Conservation (phyloP, 2,888 invertebrate species). For the Caenorhabditis panamensis region DNA sequence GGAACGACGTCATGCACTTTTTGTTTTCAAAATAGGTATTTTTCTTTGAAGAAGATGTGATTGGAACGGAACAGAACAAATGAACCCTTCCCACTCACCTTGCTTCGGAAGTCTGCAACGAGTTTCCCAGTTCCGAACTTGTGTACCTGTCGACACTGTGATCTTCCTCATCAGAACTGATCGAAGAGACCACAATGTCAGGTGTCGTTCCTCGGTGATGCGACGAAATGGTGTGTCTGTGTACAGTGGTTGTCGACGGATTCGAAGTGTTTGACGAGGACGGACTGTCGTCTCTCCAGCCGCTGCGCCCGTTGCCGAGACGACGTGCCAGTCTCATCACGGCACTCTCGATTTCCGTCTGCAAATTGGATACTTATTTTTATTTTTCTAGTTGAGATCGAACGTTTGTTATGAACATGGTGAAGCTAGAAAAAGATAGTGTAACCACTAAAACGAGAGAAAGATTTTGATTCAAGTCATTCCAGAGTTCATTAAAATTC, state of each 20-base stretch:
- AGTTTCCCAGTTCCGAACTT: constrained; percentile 65
- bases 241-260: constrained; percentile 32
- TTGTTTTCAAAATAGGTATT: constrained; percentile 3
- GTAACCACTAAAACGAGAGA: not conserved
- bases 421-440: not conserved
- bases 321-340: constrained; percentile 77
- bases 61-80: no score
- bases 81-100: constrained; percentile 42
- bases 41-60: not conserved
- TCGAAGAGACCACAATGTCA: constrained; percentile 78
- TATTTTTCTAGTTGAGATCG: no score
- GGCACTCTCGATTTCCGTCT: constrained; percentile 78
- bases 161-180: constrained; percentile 77
- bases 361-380: constrained; percentile 33
- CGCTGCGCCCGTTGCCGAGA: constrained; percentile 71
- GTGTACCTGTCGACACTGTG: constrained; percentile 63
- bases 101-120: constrained; percentile 68
- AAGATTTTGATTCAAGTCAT: not conserved
- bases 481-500: not conserved
- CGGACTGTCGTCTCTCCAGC: constrained; percentile 58
- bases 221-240: constrained; percentile 57
- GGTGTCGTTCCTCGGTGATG: constrained; percentile 69
- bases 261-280: constrained; percentile 32
- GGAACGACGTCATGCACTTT: not conserved
- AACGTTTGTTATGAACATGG: no score